phyloP scores from a whole-genome alignment of 2,888 invertebrate genomes.

The Gandaritis pyraliata region DNA sequence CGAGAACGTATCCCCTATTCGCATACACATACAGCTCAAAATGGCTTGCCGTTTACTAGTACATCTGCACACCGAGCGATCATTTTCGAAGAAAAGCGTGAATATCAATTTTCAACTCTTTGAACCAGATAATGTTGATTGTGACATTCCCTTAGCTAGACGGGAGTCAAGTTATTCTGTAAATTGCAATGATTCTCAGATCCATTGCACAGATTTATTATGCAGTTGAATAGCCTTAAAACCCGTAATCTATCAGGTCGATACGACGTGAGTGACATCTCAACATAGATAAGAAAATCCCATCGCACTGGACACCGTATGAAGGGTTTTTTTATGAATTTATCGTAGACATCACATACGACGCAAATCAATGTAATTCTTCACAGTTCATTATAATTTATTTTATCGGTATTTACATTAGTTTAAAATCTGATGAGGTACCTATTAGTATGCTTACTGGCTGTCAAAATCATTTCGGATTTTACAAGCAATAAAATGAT shows the following conservation, averaged over 20 bases:
- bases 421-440: too few species aligned
- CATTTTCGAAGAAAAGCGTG: neutral
- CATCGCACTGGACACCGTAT: neutral
- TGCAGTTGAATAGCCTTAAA: neutral
- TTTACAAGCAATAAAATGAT: too few species aligned
- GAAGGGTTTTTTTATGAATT: too few species aligned
- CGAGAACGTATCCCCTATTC: constrained; percentile 62
- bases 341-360: too few species aligned
- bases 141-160: too few species aligned
- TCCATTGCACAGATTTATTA: too few species aligned
- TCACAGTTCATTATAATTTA: neutral
- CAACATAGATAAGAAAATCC: neutral
- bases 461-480: too few species aligned
- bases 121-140: too few species aligned
- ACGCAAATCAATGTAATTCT: constrained; percentile 8
- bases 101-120: neutral
- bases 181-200: too few species aligned
- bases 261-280: constrained; percentile 17
- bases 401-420: constrained; percentile 6
- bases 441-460: too few species aligned
- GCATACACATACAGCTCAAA: constrained; percentile 1
- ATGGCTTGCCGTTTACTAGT: neutral
- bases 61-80: neutral
- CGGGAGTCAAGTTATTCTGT: neutral
- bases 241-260: constrained; percentile 2